Evolutionary conservation across 2,797 vertebrate genomes (phyloP), one percentile per base, ranked within the genome.

Genomic region (Clarias pachynema): DNA sequence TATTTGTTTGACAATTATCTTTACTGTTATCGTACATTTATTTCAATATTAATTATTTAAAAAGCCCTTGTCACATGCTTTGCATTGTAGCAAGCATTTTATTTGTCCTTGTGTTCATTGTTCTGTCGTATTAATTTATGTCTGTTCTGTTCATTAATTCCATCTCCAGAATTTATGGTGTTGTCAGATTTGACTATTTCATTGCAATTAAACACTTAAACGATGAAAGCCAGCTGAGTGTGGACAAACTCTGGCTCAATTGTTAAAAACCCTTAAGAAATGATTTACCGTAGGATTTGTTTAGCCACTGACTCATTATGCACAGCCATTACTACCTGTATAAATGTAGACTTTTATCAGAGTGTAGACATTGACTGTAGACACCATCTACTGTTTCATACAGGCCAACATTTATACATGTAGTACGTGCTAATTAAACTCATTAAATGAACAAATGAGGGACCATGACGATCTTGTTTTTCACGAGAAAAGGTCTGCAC

Each of bases 21-120:
- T 95, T 94, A 92, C 93, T 94, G 93, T 95, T 93, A 63, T 85
- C 3, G 90, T 94, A 92, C 92, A 93, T 95, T 94, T 95, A 92
- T 94, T 95, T 95, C 93, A 91, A 93, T 94, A 94, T 95, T 91
- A 93, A 94, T 94, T 95, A 94, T 95, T 96, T 96, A 95, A 95
- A 92, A 87, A 94, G 91, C 91, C 94, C 91, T 91, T 92, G 92
- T 94, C 93, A 93, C 91, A 93, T 92, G 93, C 94, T 93, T 95
- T 91, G 89, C 93, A 94, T 94, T 94, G 94, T 95, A 95, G 93
- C 80, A 90, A 87, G 74, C 93, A 93, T 94, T 91, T 93, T 91
- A 92, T 93, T 60, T 75, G 68, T 93, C 84, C 44, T 81, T 84
- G 89, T 92, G 91, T 94, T 89, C 62, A 85, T 62, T 60, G 75